Conservation (phyloP, 2,797 vertebrate genomes). For the Sebastes steindachneri region DNA sequence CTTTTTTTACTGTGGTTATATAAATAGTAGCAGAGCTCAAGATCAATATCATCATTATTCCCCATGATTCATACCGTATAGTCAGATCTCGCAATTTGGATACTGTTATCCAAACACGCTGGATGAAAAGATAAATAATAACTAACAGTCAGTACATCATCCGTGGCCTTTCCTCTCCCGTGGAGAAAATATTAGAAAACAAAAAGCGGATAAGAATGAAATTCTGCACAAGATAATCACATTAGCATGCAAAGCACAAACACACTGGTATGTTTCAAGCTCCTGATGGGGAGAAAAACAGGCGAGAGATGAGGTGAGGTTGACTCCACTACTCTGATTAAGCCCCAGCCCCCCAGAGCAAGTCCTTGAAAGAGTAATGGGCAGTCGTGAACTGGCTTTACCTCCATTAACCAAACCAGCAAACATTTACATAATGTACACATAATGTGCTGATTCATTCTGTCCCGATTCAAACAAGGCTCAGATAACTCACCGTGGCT, state of each 20-base stretch:
- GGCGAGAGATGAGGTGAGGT: conserved; percentile 45
- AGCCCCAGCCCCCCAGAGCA: conserved; percentile 23
- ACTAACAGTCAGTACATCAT: conserved; percentile 6
- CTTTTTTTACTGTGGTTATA: background rate
- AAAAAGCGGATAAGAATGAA: conserved; percentile 45
- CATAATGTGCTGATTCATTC: conserved; percentile 80
- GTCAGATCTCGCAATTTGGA: background rate
- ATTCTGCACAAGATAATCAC: conserved; percentile 47
- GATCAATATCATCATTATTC: conserved; percentile 2
- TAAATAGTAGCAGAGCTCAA: background rate
- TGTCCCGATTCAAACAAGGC: conserved; percentile 70
- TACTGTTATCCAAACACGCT: conserved; percentile 17
- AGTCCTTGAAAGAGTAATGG: conserved; percentile 81
- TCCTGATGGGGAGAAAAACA: conserved; percentile 52
- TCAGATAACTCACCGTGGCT: conserved; percentile 68
- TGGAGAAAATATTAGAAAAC: conserved; percentile 16
- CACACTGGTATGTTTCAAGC: conserved; percentile 40
- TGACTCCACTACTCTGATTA: conserved; percentile 66
- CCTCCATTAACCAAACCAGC: conserved; percentile 77
- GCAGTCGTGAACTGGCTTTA: conserved; percentile 73
- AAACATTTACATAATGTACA: conserved; percentile 84
- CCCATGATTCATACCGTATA: background rate
- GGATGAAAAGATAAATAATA: conserved; percentile 18
- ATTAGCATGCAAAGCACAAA: conserved; percentile 59
- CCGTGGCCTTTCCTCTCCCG: conserved; percentile 32